phyloP scores from a whole-genome alignment of 2,797 vertebrate genomes.

The Sebastolobus altivelis region DNA sequence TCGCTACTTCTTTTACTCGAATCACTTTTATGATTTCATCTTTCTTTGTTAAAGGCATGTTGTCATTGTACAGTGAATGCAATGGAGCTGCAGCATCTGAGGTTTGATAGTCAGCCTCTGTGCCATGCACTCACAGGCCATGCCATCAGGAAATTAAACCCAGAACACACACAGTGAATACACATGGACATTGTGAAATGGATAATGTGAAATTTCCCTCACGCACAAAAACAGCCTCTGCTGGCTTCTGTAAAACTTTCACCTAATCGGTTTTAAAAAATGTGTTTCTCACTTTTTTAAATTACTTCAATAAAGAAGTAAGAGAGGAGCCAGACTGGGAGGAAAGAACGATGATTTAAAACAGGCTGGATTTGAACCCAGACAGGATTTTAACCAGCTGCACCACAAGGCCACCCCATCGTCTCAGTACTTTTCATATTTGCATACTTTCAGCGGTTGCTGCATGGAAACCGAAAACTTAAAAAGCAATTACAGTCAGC shows the following conservation, averaged over 20 bases:
- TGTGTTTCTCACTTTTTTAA: conserved; percentile 6
- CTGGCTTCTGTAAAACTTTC: background rate
- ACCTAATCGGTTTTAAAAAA: background rate
- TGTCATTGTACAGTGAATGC: background rate
- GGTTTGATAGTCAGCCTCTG: background rate
- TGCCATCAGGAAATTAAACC: conserved; percentile 9
- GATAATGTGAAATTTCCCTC: background rate
- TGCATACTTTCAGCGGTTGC: conserved; percentile 4
- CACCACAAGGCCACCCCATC: conserved; percentile 8
- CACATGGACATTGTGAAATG: background rate
- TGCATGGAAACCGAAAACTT: background rate
- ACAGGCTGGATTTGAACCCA: conserved; percentile 16
- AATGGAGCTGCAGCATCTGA: background rate
- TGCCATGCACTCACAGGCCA: background rate
- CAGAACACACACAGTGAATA: background rate
- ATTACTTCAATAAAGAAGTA: background rate
- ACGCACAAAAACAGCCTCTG: background rate
- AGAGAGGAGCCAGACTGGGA: background rate
- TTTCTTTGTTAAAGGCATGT: background rate
- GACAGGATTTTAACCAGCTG: conserved; percentile 24
- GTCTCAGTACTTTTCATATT: background rate
- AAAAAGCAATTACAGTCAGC: conserved; percentile 6
- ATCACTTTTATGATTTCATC: background rate
- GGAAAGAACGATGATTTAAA: conserved; percentile 14
- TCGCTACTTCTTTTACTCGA: background rate